Percentiles rank a stretch among this genome's conserved stretches.
Conservation (phyloP, 1,140 invertebrate genomes). For the Drosophila albomicans region DNA sequence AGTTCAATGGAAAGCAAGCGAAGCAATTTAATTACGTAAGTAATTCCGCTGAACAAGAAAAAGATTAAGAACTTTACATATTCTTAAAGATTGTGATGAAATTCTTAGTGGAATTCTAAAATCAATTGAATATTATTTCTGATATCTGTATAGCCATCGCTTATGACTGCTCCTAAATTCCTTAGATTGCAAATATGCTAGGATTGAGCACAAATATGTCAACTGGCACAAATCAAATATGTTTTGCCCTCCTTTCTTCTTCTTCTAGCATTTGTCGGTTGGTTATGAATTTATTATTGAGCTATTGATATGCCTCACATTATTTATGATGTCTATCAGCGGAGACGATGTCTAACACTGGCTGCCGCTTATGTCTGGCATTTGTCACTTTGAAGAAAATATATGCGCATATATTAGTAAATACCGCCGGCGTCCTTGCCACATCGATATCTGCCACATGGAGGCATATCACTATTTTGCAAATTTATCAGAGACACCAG, state of each 20-base stretch:
- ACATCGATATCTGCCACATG: constrained; percentile 18
- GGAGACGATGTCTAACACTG: constrained; percentile 41
- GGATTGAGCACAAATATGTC: constrained; percentile 18
- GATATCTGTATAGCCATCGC: background rate
- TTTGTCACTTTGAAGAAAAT: constrained; percentile 60
- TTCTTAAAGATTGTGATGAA: no score
- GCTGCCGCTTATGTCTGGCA: constrained; percentile 37
- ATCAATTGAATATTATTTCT: no score
- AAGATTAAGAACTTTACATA: background rate
- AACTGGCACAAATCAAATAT: constrained; percentile 3
- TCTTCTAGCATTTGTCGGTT: background rate
- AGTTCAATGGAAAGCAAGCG: background rate
- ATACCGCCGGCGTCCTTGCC: constrained; percentile 16
- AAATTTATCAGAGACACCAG: constrained; percentile 30
- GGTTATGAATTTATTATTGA: constrained; percentile 68
- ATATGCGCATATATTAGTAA: constrained; percentile 53
- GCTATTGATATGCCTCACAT: constrained; percentile 61
- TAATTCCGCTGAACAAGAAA: background rate
- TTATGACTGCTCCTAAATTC: background rate
- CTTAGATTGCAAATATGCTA: background rate
- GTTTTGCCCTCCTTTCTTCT: constrained; percentile 1
- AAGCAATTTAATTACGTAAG: background rate
- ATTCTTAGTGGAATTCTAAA: no score
- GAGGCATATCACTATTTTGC: constrained; percentile 21
- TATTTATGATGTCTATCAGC: constrained; percentile 67